Conservation (phyloP, 2,888 invertebrate species). For the Caenorhabditis macrosperma region DNA sequence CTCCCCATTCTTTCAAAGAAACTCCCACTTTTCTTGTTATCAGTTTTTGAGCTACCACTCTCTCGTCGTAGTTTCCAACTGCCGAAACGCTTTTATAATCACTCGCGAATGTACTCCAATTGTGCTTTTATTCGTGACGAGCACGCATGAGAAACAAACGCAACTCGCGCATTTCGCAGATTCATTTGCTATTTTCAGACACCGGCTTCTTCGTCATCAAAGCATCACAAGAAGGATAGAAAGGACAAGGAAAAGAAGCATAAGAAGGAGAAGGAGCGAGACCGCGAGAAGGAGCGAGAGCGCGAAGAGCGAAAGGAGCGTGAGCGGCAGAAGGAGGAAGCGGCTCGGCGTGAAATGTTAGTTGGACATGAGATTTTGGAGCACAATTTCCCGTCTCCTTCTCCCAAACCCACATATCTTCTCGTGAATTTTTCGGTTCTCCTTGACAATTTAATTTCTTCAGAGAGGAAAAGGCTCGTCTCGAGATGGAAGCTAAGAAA, state of each 20-base stretch:
- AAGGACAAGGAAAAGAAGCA: conserved; percentile 49
- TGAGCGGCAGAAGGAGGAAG: conserved; percentile 48
- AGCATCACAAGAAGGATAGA: conserved; percentile 38
- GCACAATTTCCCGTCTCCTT: not conserved
- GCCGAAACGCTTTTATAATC: no score
- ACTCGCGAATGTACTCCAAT: no score
- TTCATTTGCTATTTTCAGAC: conserved; percentile 21
- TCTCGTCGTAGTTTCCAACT: no score
- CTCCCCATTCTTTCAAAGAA: not conserved
- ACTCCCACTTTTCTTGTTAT: not conserved
- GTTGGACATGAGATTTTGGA: conserved; percentile 17
- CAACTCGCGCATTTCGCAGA: not conserved
- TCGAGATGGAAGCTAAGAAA: conserved; percentile 10
- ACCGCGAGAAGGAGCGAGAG: conserved; percentile 60
- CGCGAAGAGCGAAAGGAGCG: conserved; percentile 54
- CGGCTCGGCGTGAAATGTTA: conserved; percentile 41
- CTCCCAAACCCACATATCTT: not conserved
- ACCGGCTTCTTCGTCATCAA: conserved; percentile 22
- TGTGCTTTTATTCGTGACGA: no score
- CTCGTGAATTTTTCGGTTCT: not conserved
- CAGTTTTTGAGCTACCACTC: not conserved
- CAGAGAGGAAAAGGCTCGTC: conserved; percentile 35
- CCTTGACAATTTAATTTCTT: not conserved
- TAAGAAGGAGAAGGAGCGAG: conserved; percentile 55
- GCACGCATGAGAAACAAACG: no score